Evolutionary conservation across 2,113 vertebrate species (phyloP).

Genomic region (Aegotheles bennettii): DNA sequence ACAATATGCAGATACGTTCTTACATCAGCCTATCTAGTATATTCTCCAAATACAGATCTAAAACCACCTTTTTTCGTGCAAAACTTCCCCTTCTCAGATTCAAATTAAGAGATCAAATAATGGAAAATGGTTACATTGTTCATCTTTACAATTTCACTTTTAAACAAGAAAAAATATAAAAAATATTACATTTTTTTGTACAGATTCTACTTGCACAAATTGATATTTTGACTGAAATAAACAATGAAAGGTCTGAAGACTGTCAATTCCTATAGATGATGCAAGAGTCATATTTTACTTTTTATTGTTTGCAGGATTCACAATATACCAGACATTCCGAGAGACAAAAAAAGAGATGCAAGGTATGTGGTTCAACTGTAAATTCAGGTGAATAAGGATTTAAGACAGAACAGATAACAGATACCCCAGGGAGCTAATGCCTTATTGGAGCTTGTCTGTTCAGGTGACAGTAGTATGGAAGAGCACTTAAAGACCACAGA

Average conservation of each 20-base stretch:
- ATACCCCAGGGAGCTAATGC: background rate
- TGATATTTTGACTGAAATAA: background rate
- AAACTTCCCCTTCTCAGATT: background rate
- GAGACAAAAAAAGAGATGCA: background rate
- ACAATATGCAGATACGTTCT: background rate
- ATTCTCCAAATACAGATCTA: background rate
- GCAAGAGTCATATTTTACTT: background rate
- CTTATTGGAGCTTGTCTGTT: background rate
- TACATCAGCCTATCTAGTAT: background rate
- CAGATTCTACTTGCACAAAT: background rate
- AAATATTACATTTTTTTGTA: background rate
- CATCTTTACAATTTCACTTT: background rate
- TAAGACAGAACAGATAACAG: background rate
- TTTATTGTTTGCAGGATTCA: background rate
- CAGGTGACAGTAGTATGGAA: background rate
- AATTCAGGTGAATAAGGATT: background rate
- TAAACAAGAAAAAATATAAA: background rate
- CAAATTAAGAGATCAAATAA: background rate
- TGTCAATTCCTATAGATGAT: background rate
- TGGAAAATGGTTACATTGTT: background rate
- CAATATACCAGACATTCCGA: background rate
- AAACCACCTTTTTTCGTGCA: background rate
- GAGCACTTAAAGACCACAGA: background rate
- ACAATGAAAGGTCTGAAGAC: background rate
- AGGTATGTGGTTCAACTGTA: background rate